phyloP scores from a whole-genome alignment of 1,140 invertebrate genomes.

The Yoshiicerus persimilis region DNA sequence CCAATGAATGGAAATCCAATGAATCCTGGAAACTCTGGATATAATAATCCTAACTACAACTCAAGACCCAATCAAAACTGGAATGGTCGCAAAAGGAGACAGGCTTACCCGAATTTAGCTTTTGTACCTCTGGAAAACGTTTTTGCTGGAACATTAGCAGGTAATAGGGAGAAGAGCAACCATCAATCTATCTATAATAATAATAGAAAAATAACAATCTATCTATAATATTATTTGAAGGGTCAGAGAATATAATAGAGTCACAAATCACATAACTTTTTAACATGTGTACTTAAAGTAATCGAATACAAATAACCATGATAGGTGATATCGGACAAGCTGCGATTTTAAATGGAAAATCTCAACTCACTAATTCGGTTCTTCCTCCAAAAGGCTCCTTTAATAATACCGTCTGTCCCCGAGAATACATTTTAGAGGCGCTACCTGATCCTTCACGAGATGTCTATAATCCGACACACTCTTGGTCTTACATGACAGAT shows the following conservation, averaged over 20 bases:
- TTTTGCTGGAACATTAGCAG: conserved; percentile 39
- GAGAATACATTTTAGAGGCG: conserved; percentile 37
- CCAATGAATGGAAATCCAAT: not conserved
- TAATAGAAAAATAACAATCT: no score
- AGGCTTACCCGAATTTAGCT: not conserved
- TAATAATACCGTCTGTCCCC: conserved; percentile 45
- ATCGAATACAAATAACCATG: no score
- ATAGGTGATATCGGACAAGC: conserved; percentile 47
- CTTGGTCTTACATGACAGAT: conserved; percentile 43
- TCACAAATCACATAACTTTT: not conserved
- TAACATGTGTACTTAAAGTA: no score
- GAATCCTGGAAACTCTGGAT: no score
- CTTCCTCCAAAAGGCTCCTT: conserved; percentile 25
- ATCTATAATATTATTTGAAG: no score
- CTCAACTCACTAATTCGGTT: not conserved
- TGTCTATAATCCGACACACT: not conserved
- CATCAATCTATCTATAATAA: no score
- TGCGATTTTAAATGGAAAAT: conserved; percentile 41
- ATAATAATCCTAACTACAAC: no score
- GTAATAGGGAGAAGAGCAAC: not conserved
- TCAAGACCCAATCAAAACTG: not conserved
- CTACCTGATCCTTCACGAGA: not conserved
- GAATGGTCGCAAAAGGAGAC: conserved; percentile 18
- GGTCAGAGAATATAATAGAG: no score
- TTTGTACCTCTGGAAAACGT: conserved; percentile 34